A percentile compares a stretch with the other conserved stretches of the same genome.
phyloP scores from a whole-genome alignment of 2,113 vertebrate genomes.

The Ahaetulla prasina region DNA sequence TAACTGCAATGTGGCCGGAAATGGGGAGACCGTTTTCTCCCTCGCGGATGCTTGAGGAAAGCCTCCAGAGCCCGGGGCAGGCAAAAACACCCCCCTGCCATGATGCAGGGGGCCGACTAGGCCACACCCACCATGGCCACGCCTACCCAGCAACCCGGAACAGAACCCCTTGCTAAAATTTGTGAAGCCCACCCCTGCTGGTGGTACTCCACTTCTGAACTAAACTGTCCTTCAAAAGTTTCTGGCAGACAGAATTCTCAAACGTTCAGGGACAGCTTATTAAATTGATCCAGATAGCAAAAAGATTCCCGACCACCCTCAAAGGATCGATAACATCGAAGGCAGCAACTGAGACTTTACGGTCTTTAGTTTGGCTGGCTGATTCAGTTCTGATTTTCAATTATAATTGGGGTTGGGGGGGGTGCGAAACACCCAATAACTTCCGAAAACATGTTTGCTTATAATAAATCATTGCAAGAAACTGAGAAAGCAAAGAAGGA shows the following conservation, averaged over 20 bases:
- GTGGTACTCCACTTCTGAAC: not conserved
- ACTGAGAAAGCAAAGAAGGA: not conserved
- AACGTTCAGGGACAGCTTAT: not conserved
- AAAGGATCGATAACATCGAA: conserved; percentile 12
- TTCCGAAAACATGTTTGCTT: not conserved
- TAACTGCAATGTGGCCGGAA: too few species aligned
- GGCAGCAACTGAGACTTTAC: conserved; percentile 1
- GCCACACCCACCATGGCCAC: too few species aligned
- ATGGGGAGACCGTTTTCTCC: too few species aligned
- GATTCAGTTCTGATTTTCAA: conserved; percentile 22
- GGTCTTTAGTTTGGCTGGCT: not conserved
- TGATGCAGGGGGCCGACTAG: too few species aligned
- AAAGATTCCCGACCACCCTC: conserved; percentile 15
- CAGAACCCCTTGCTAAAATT: too few species aligned
- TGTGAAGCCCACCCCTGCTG: too few species aligned
- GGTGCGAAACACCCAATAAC: not conserved
- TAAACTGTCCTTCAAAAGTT: conserved; percentile 25
- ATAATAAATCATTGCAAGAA: not conserved
- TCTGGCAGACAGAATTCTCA: not conserved
- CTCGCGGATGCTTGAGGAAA: too few species aligned
- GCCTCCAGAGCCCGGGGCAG: too few species aligned
- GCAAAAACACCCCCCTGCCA: too few species aligned
- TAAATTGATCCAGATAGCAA: conserved; percentile 20
- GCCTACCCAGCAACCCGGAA: too few species aligned
- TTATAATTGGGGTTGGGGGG: conserved; percentile 18